Percentiles rank a stretch among this genome's conserved stretches.
Conservation (phyloP, 1,140 invertebrate genomes). For the Bombus fervidus region DNA sequence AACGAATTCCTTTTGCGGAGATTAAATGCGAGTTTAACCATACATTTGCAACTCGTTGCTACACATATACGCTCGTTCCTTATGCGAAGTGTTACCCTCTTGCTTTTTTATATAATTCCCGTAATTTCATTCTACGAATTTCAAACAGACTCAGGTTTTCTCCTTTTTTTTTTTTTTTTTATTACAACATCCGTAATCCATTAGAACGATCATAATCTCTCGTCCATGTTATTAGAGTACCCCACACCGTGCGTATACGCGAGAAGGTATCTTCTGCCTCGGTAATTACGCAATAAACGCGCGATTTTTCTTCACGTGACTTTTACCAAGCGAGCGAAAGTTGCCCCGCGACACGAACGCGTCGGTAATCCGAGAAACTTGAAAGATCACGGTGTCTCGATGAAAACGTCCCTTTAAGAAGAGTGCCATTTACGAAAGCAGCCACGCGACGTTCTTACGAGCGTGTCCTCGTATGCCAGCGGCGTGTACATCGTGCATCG, state of each 20-base stretch:
- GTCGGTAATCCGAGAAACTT: neutral
- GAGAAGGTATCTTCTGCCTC: too few species aligned
- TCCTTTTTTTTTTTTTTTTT: too few species aligned
- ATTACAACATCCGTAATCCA: neutral
- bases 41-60: neutral
- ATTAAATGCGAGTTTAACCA: neutral
- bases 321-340: neutral
- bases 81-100: neutral
- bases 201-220: neutral
- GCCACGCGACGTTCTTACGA: constrained; percentile 73
- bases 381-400: neutral
- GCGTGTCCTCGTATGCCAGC: constrained; percentile 66
- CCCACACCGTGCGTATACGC: neutral
- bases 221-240: neutral
- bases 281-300: neutral
- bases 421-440: constrained; percentile 57
- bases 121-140: neutral
- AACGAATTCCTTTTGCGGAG: neutral
- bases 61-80: neutral
- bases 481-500: constrained; percentile 62
- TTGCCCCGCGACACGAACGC: neutral
- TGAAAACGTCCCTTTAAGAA: neutral
- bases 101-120: neutral
- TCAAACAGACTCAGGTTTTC: neutral
- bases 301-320: neutral